Evolutionary conservation across 2,888 invertebrate species (phyloP), one percentile per base, ranked within the genome.

Genomic region (Drosophila borborema): DNA sequence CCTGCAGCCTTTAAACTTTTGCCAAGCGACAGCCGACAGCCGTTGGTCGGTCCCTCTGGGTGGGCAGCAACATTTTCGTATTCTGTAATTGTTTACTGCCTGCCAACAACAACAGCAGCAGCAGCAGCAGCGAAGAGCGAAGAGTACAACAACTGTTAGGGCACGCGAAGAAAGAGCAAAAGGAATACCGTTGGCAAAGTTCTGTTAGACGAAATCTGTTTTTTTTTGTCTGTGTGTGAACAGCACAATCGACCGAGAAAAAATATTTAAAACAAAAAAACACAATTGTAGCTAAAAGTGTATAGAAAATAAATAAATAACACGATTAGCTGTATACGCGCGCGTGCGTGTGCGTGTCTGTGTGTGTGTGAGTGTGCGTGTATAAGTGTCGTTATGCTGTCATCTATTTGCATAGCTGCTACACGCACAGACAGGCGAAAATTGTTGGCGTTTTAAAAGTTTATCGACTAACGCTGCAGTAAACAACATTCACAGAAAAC

Each of bases 321-420:
- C n/a, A 51, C 38, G 20, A 40, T 46, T 53, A 46, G 48, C 40
- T 51, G 20, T 31, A n/a, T 43, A 31, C 12, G 36, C 38, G 54
- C 54, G 54, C 38, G 54, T 38, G 54, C 38, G 38, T 54, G 20
- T 54, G 9, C 10, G 28, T 34, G 31, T 7, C n/a, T 34, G 31
- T 7, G 18, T 53, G 31, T 53, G 7, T 14, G 28, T 53, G 7
- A 8, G 28, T 16, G 38, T 38, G 54, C 8, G 23, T 23, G 54
- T 38, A 38, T 54, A 23, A 40, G 49, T 46, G 41, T 14, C 40
- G 48, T 63, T 68, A 73, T 78, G 78, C 61, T 73, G 68, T 64
- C 68, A 73, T 68, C 61, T 68, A 67, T 62, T 53, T 67, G 54
- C 53, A 55, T 18, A 54, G 20, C 60, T 66, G 20, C 60, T 66